phyloP scores from a whole-genome alignment of 1,140 invertebrate species.

The Bombus affinis region DNA sequence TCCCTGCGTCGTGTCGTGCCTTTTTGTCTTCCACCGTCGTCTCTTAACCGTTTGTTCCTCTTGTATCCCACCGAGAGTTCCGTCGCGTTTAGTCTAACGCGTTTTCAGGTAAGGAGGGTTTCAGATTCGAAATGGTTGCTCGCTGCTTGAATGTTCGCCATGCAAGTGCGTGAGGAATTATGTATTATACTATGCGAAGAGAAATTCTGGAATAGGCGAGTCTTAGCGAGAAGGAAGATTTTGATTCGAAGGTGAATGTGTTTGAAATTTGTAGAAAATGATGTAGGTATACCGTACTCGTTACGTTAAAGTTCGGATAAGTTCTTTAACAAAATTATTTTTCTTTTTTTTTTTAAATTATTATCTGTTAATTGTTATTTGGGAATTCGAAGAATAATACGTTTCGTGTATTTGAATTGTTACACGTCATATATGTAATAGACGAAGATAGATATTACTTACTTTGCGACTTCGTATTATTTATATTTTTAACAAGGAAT shows the following conservation, averaged over 20 bases:
- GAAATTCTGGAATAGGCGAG: not conserved
- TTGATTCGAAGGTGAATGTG: not conserved
- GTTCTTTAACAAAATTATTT: not conserved
- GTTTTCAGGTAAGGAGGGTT: not conserved
- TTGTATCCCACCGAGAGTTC: not conserved
- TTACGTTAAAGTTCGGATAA: too few relatives aligned
- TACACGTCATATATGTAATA: not conserved
- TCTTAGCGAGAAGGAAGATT: not conserved
- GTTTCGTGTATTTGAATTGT: not conserved
- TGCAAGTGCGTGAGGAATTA: not conserved
- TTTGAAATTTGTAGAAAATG: not conserved
- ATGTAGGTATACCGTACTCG: not conserved
- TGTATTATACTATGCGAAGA: not conserved
- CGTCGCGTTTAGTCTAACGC: not conserved
- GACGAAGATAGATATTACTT: too few relatives aligned
- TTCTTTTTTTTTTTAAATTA: too few relatives aligned
- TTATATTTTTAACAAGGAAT: not conserved
- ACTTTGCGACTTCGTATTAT: not conserved
- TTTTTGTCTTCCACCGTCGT: not conserved
- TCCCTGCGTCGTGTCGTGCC: not conserved
- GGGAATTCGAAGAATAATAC: not conserved
- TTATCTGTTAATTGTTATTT: too few relatives aligned
- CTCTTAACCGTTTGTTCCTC: not conserved
- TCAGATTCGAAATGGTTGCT: not conserved
- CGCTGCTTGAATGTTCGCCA: not conserved